Base-by-base conservation (phyloP, 2,888 invertebrate species). In the Diaprepes abbreviatus region DNA sequence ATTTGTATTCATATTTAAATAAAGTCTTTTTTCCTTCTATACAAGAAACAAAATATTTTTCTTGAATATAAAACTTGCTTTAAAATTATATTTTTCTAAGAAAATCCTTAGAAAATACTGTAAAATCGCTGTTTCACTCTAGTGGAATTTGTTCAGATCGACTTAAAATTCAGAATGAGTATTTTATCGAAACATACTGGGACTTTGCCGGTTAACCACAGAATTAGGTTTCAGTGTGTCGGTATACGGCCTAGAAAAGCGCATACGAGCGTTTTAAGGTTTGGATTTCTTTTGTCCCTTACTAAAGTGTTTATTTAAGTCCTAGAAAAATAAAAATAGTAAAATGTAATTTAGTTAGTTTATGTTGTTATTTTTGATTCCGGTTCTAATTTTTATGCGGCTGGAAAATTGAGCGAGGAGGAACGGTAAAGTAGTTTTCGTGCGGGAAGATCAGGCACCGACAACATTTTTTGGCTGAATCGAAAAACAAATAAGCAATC, bases 171-270 rank as follows among this genome's bases (percentile, higher is more conserved):
- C 69, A 64, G 58, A 19, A 16, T 19, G 40, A 21, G 69, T 54
- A 59, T 64, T 63, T 68, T 68, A 68, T 68, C 55, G 63, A 66
- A 66, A 67, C 67, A 67, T 62, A 67, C 62, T 67, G 60, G 59
- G 28, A 40, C 38, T 35, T 54, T 36, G 24, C 36, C 45, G 67
- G 67, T 67, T 67, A 62, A 36, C 58, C 40, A 31, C 60, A 35
- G 54, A 67, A 62, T 67, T 67, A 67, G 67, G 62, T 67, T 67
- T 62, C 54, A 35, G 54, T 67, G 24, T 31, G 50, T 52, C 38
- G 24, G 36, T 17, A 36, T 48, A 50, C 43, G 59, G 50, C 50
- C 58, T 59, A 38, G 58, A 59, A 54, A 50, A 24, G 58, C 59
- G 38, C 58, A 66, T 33, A 24, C 33, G 24, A 33, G 12, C 12